phyloP scores from a whole-genome alignment of 2,888 invertebrate genomes.

The Coecobrya sp. region DNA sequence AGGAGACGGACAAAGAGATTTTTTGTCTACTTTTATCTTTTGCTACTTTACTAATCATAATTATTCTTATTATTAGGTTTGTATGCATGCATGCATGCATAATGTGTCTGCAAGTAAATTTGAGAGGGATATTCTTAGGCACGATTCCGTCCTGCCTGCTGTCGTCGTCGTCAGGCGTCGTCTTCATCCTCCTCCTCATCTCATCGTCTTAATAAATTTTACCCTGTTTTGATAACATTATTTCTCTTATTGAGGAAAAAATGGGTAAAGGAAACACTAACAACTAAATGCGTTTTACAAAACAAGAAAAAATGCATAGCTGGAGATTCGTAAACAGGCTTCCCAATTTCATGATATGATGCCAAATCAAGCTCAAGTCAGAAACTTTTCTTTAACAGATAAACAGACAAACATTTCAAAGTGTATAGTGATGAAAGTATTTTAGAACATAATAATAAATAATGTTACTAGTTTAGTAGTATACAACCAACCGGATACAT shows the following conservation, averaged over 20 bases:
- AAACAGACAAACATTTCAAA: no score
- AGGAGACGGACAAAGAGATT: not conserved
- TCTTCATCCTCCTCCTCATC: not conserved
- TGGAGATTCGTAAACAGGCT: no score
- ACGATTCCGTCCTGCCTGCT: conserved; percentile 5
- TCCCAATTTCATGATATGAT: no score
- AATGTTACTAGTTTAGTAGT: no score
- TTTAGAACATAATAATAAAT: no score
- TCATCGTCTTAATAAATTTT: conserved; percentile 8
- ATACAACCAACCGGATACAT: not conserved
- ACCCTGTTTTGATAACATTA: conserved; percentile 13
- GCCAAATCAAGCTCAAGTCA: no score
- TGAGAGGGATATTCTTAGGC: not conserved
- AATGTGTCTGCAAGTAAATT: not conserved
- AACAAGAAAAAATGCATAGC: no score
- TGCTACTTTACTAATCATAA: conserved; percentile 3
- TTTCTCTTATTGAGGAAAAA: not conserved
- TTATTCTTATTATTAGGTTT: not conserved
- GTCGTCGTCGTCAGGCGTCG: not conserved
- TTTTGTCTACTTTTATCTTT: not conserved
- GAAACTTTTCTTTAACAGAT: no score
- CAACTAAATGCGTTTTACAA: no score
- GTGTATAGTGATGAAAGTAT: no score
- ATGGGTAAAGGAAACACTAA: not conserved
- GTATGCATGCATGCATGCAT: not conserved